A percentile compares a stretch with the other conserved stretches of the same genome.
Evolutionary conservation across 2,797 vertebrate genomes (phyloP).

Genomic region (Siniperca undulata): DNA sequence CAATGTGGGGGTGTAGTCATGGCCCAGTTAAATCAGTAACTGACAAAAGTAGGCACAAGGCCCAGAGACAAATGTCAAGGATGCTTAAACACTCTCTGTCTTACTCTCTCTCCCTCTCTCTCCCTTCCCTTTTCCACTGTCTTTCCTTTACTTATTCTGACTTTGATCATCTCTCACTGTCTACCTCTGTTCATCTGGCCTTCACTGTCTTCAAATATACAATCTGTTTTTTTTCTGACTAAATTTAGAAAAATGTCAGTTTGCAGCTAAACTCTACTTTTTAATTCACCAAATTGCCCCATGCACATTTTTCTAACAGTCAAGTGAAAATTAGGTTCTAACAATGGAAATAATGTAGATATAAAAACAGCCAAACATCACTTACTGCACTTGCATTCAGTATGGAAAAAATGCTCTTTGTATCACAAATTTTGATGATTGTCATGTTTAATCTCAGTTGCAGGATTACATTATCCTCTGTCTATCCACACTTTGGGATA

Average conservation of each 20-base stretch:
- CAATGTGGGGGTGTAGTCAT: constrained; percentile 63
- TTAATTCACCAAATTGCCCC: not conserved
- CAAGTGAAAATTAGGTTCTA: not conserved
- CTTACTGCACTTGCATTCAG: not conserved
- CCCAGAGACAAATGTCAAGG: constrained; percentile 78
- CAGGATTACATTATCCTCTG: not conserved
- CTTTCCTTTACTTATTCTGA: constrained; percentile 44
- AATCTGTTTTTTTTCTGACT: not conserved
- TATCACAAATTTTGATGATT: not conserved
- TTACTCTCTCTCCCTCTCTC: constrained; percentile 1
- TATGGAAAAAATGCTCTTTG: not conserved
- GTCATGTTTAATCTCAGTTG: constrained; percentile 16
- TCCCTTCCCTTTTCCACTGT: constrained; percentile 21
- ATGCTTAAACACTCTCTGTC: constrained; percentile 66
- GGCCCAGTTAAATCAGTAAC: constrained; percentile 79
- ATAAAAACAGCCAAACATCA: not conserved
- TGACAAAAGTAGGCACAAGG: constrained; percentile 68
- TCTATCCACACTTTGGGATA: not conserved
- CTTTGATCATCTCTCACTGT: constrained; percentile 49
- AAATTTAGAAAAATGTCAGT: not conserved
- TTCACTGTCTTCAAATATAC: not conserved
- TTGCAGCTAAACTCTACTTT: not conserved
- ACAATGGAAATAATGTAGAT: not conserved
- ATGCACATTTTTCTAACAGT: not conserved
- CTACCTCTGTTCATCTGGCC: constrained; percentile 27